These are phyloP conservation scores for Poeciliopsis gracilis DNA, from an alignment of 2,797 vertebrate genomes.

Conservation along the genomic window DNA sequence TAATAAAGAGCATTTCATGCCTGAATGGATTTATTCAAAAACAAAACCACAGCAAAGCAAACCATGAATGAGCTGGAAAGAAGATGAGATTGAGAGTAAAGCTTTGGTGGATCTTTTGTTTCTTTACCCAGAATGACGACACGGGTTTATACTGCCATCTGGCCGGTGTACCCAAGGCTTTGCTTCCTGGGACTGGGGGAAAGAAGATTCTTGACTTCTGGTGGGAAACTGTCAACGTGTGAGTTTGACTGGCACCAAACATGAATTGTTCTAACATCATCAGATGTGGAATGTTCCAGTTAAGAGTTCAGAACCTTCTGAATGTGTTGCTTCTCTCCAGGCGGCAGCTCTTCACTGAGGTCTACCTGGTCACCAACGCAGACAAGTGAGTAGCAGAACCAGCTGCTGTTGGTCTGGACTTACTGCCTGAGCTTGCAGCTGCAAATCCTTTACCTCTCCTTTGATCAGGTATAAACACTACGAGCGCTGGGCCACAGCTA, in stretches of 20 bases:
- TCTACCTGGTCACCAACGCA: conserved; percentile 87
- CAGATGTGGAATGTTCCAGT: background rate
- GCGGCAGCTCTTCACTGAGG: conserved; percentile 85
- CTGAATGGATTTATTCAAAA: background rate
- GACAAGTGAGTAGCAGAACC: conserved; percentile 81
- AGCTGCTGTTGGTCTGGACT: background rate
- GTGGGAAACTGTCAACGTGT: conserved; percentile 88
- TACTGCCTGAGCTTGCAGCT: background rate
- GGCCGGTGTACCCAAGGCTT: conserved; percentile 82
- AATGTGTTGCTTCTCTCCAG: conserved; percentile 54
- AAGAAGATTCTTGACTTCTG: conserved; percentile 88
- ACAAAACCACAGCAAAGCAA: background rate
- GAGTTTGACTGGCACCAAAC: conserved; percentile 39
- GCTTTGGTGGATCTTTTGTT: background rate
- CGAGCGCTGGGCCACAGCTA: conserved; percentile 89
- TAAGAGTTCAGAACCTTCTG: background rate
- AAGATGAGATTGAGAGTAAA: background rate
- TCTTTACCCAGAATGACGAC: conserved; percentile 77
- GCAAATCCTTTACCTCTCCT: background rate
- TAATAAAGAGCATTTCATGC: background rate
- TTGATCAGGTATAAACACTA: conserved; percentile 83
- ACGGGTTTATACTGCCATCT: conserved; percentile 82
- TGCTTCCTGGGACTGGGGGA: conserved; percentile 84
- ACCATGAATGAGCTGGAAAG: background rate
- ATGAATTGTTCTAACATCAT: background rate